phyloP scores from a whole-genome alignment of 2,113 vertebrate species.

The Scomber japonicus region DNA sequence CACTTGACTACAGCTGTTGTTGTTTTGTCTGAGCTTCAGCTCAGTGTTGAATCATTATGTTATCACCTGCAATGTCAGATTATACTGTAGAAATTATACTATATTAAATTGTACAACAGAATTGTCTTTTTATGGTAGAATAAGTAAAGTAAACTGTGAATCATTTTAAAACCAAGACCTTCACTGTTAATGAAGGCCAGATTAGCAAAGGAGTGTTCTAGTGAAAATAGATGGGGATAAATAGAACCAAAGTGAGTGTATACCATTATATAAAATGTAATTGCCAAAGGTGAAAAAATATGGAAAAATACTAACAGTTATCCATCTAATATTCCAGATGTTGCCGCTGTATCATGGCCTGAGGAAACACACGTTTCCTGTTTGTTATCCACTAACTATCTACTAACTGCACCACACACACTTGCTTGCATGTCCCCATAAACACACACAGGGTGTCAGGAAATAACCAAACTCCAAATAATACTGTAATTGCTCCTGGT shows the following conservation, averaged over 20 bases:
- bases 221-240: background rate
- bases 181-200: background rate
- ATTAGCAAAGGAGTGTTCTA: background rate
- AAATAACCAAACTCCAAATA: conserved; percentile 69
- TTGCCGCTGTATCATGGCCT: conserved; percentile 7
- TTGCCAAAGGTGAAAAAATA: background rate
- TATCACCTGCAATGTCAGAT: background rate
- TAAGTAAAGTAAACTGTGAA: background rate
- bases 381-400: conserved; percentile 30
- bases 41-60: conserved; percentile 48
- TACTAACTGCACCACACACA: background rate
- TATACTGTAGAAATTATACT: background rate
- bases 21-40: conserved; percentile 46
- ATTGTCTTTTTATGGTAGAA: background rate
- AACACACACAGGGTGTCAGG: conserved; percentile 54
- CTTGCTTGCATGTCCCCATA: conserved; percentile 33
- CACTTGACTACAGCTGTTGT: conserved; percentile 45
- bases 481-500: conserved; percentile 68
- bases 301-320: conserved; percentile 12
- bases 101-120: no score
- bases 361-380: conserved; percentile 31
- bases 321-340: conserved; percentile 39
- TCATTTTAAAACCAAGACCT: background rate
- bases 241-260: no score
- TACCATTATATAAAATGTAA: background rate